phyloP scores from a whole-genome alignment of 2,797 vertebrate species.

The Xenopus petersii region DNA sequence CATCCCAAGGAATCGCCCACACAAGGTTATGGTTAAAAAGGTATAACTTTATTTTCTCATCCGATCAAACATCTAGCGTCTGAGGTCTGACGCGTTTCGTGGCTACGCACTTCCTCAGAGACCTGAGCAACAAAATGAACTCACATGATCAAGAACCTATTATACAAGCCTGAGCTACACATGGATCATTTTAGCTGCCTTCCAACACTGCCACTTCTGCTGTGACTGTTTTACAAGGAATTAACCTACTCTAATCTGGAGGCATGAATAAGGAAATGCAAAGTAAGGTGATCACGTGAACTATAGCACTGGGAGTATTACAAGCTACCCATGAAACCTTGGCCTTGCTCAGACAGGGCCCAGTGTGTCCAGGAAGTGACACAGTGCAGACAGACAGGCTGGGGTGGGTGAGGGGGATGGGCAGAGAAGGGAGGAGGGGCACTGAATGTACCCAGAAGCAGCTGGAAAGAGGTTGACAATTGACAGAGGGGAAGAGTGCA shows the following conservation, averaged over 20 bases:
- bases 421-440: conserved; percentile 8
- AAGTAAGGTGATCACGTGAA: neutral
- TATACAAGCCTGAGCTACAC: too few relatives aligned
- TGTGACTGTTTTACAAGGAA: too few relatives aligned
- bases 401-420: conserved; percentile 24
- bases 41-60: too few relatives aligned
- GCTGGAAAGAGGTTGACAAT: conserved; percentile 28
- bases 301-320: neutral
- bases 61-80: too few relatives aligned
- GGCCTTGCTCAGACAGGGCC: conserved; percentile 14
- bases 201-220: too few relatives aligned
- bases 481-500: conserved; percentile 19
- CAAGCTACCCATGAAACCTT: conserved; percentile 32
- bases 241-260: conserved; percentile 21
- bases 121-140: too few relatives aligned
- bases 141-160: too few relatives aligned
- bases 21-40: too few relatives aligned
- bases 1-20: too few relatives aligned
- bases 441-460: conserved; percentile 4
- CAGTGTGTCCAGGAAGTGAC: conserved; percentile 43
- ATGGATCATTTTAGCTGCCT: too few relatives aligned
- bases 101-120: too few relatives aligned
- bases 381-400: conserved; percentile 21
- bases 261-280: conserved; percentile 6
- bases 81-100: too few relatives aligned